These are phyloP conservation scores for Drosophila tropicalis DNA, from an alignment of 1,140 invertebrate species.

Conservation along the genomic window DNA sequence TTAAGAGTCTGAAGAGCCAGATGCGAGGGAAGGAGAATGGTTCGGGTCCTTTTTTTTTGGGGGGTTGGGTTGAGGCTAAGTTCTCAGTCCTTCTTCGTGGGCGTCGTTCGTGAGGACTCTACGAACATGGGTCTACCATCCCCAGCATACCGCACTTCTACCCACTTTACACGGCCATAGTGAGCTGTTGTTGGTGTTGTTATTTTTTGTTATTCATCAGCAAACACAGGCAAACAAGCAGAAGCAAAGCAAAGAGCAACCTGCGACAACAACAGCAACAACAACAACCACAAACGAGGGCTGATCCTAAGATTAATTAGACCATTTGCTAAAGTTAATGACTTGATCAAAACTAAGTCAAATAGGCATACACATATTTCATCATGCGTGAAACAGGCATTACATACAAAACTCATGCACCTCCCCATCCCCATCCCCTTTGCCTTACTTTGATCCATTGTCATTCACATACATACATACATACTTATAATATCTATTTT, in stretches of 20 bases:
- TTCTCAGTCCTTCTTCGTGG: slow-evolving; percentile 37
- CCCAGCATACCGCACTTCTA: neutral
- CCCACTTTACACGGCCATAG: slow-evolving; percentile 2
- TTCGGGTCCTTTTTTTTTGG: neutral
- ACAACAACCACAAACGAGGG: slow-evolving; percentile 56
- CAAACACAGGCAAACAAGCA: slow-evolving; percentile 67
- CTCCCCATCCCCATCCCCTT: too few relatives aligned
- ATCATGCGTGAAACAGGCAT: slow-evolving; percentile 9
- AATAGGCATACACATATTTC: slow-evolving; percentile 17
- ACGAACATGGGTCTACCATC: slow-evolving; percentile 39
- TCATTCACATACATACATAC: neutral
- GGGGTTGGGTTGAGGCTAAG: slow-evolving; percentile 32
- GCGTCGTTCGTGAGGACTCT: slow-evolving; percentile 44
- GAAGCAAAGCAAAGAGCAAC: slow-evolving; percentile 72
- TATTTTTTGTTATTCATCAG: slow-evolving; percentile 41
- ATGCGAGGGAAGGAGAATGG: neutral
- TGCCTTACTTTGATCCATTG: neutral
- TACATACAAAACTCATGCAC: neutral
- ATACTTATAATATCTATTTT: neutral
- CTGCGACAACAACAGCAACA: slow-evolving; percentile 67
- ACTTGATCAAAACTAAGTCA: slow-evolving; percentile 25
- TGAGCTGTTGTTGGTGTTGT: slow-evolving; percentile 17
- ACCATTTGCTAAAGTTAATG: slow-evolving; percentile 22
- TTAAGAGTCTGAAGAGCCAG: slow-evolving; percentile 27
- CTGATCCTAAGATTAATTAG: slow-evolving; percentile 59